These are phyloP conservation scores for Centroberyx gerrardi DNA, from an alignment of 2,797 vertebrate genomes.

Conservation along the genomic window DNA sequence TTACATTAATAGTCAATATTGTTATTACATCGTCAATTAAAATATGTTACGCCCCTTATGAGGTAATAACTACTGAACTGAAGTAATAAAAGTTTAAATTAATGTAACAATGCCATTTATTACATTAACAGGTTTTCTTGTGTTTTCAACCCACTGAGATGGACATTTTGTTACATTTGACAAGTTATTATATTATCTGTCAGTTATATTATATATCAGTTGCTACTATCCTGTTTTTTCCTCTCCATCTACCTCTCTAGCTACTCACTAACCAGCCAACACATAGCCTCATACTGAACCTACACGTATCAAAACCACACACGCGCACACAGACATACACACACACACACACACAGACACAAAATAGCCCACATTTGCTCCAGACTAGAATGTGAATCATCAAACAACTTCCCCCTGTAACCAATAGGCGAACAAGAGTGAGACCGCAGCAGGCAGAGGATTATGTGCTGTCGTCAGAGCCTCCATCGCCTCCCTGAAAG, in stretches of 20 bases:
- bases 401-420: slow-evolving; percentile 51
- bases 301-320: neutral
- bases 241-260: neutral
- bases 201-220: too few species aligned
- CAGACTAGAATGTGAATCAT: slow-evolving; percentile 63
- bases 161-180: too few species aligned
- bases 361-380: slow-evolving; percentile 35
- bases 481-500: slow-evolving; percentile 54
- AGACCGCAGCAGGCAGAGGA: slow-evolving; percentile 58
- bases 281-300: neutral
- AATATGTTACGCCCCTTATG: too few species aligned
- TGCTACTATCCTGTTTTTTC: neutral
- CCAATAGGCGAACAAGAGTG: slow-evolving; percentile 43
- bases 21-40: too few species aligned
- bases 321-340: neutral
- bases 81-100: too few species aligned
- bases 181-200: too few species aligned
- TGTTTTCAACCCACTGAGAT: too few species aligned
- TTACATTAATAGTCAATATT: too few species aligned
- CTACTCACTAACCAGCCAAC: slow-evolving; percentile 19
- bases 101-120: too few species aligned
- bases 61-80: too few species aligned
- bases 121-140: too few species aligned
- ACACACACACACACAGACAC: slow-evolving; percentile 9
- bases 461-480: slow-evolving; percentile 58